Percentiles rank a stretch among this genome's conserved stretches.
Conservation (phyloP, 2,797 vertebrate species). For the Cyclopterus lumpus region DNA sequence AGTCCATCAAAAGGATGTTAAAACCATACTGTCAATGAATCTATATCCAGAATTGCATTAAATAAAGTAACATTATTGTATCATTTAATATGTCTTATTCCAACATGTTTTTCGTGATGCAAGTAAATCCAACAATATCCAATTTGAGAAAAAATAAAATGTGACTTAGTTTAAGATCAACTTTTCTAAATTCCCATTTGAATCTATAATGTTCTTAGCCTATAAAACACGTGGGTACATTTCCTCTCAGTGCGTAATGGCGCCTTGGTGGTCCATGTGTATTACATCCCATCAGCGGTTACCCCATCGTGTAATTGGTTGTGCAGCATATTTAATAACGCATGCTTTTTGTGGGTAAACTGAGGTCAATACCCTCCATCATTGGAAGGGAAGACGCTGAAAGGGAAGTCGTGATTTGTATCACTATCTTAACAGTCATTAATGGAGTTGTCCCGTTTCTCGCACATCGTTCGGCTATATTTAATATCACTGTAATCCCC, state of each 20-base stretch:
- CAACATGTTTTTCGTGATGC: not conserved
- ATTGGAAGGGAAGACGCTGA: not conserved
- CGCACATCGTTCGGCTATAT: slow-evolving; percentile 17
- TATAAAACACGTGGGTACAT: slow-evolving; percentile 31
- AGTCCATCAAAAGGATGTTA: not conserved
- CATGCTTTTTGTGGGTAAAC: slow-evolving; percentile 14
- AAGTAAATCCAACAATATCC: not conserved
- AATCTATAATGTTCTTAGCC: not conserved
- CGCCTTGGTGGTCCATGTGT: slow-evolving; percentile 71
- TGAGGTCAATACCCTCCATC: slow-evolving; percentile 7
- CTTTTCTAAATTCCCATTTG: not conserved
- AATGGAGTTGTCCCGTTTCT: slow-evolving; percentile 30
- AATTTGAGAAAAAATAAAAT: not conserved
- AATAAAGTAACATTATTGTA: not conserved
- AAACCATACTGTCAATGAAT: not conserved
- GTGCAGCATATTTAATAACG: slow-evolving; percentile 44
- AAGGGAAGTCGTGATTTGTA: not conserved
- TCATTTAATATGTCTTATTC: not conserved
- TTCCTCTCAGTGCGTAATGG: slow-evolving; percentile 51
- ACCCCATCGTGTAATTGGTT: slow-evolving; percentile 37
- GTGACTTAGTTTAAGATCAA: not conserved
- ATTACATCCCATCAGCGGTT: slow-evolving; percentile 51
- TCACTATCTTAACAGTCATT: slow-evolving; percentile 45
- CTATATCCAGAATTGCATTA: not conserved
- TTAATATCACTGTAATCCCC: slow-evolving; percentile 17